A percentile compares a stretch with the other conserved stretches of the same genome.
Conservation (phyloP, 2,888 invertebrate species). For the Priocnemis perturbator region DNA sequence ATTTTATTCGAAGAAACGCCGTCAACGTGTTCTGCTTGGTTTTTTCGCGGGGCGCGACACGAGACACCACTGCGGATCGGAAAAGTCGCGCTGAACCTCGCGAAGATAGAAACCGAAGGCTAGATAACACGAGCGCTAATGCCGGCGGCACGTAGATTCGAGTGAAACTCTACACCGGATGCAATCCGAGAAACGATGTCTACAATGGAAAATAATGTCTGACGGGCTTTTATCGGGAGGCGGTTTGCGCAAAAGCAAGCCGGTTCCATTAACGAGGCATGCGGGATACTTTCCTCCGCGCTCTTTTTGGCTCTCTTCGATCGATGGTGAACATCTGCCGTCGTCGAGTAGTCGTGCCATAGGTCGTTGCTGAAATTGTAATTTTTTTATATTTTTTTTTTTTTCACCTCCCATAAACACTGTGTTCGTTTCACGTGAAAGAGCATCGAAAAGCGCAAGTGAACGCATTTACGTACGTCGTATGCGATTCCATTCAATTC, state of each 20-base stretch:
- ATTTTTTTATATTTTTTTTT: not conserved
- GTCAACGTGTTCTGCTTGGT: too few species aligned
- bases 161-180: constrained; percentile 41
- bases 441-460: too few species aligned
- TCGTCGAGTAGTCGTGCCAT: not conserved
- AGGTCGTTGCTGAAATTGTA: not conserved
- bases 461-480: too few species aligned
- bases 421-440: not conserved
- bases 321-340: constrained; percentile 36
- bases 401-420: too few species aligned
- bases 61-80: not conserved
- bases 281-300: constrained; percentile 46
- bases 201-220: constrained; percentile 40
- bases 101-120: constrained; percentile 17
- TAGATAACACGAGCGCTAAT: constrained; percentile 30
- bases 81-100: constrained; percentile 34
- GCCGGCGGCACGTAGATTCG: constrained; percentile 21
- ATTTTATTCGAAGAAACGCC: too few species aligned
- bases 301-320: constrained; percentile 28
- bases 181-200: constrained; percentile 32
- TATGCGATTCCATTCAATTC: too few species aligned
- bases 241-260: constrained; percentile 35
- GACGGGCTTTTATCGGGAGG: constrained; percentile 20
- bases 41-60: too few species aligned
- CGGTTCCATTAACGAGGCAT: constrained; percentile 28